These are phyloP conservation scores for Dromas ardeola DNA, from an alignment of 2,113 vertebrate genomes.

Conservation along the genomic window DNA sequence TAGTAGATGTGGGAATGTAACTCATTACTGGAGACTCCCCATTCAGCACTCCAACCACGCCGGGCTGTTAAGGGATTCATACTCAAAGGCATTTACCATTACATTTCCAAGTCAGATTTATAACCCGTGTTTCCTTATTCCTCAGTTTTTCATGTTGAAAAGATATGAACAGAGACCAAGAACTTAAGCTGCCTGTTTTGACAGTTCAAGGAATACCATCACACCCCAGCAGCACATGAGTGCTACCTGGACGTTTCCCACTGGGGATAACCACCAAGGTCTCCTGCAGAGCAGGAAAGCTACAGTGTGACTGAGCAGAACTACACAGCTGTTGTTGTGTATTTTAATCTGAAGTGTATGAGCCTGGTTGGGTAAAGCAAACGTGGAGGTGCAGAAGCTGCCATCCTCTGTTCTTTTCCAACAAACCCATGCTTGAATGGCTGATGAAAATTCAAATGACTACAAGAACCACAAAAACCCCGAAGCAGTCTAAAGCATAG, in stretches of 20 bases:
- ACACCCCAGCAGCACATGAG: neutral
- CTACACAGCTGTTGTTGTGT: accelerated
- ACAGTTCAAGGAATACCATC: neutral
- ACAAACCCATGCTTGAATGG: neutral
- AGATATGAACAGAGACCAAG: neutral
- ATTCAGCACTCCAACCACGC: neutral
- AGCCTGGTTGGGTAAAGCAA: neutral
- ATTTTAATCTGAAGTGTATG: neutral
- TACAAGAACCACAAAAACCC: neutral
- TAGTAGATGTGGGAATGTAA: neutral
- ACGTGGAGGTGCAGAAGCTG: neutral
- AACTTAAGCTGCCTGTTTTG: neutral
- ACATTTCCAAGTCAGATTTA: neutral
- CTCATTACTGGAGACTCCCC: neutral
- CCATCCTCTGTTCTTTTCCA: neutral
- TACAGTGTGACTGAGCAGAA: neutral
- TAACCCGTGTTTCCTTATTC: neutral
- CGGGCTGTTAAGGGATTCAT: neutral
- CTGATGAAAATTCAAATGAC: neutral
- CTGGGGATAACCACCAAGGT: neutral
- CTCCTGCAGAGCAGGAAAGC: neutral
- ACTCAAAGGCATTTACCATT: neutral
- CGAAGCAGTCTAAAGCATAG: neutral
- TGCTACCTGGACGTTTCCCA: neutral
- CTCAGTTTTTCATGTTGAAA: neutral